Evolutionary conservation across 2,797 vertebrate genomes (phyloP), one percentile per base, ranked within the genome.

Genomic region (Chaunax sp.): DNA sequence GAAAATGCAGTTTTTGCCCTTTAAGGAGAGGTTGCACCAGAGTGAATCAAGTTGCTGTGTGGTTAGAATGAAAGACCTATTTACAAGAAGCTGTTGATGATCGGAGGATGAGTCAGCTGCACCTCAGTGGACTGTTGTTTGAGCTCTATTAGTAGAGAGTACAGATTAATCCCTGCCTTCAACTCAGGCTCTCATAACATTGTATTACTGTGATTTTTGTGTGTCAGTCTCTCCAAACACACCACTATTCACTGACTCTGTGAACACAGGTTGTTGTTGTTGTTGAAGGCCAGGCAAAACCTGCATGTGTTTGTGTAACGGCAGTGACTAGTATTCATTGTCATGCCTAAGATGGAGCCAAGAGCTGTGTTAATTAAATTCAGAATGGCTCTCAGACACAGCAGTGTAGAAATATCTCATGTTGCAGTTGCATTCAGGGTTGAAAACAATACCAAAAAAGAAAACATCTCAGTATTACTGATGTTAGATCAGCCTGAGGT

Each of bases 281-380:
- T 26, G 43, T 40, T 40, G 23, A 56, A 64, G 72, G 28, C 68
- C 60, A 33, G 49, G 66, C 60, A 74, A 58, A 78, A 73, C 74
- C 45, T 45, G 52, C 40, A 63, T 57, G 60, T 68, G 70, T 75
- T 81, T 82, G 64, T 86, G 63, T 78, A 75, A 82, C 85, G 83
- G 65, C 66, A 73, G 72, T 68, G 80, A 72, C 77, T 58, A 69
- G 71, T 75, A 77, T 75, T 72, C 57, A 73, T 79, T 83, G 81
- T 84, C 67, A 72, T 75, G 65, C 66, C 54, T 40, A 25, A 71
- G 56, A 81, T 65, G 43, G 40, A 72, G 85, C 75, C 69, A 78
- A 79, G 80, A 70, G 60, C 65, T 63, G 86, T 84, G 75, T 75
- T 89, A 80, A 81, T 89, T 87, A 86, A 83, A 88, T 81, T 75